These are phyloP conservation scores for Clarias laeviceps DNA, from an alignment of 2,797 vertebrate genomes.

Conservation along the genomic window DNA sequence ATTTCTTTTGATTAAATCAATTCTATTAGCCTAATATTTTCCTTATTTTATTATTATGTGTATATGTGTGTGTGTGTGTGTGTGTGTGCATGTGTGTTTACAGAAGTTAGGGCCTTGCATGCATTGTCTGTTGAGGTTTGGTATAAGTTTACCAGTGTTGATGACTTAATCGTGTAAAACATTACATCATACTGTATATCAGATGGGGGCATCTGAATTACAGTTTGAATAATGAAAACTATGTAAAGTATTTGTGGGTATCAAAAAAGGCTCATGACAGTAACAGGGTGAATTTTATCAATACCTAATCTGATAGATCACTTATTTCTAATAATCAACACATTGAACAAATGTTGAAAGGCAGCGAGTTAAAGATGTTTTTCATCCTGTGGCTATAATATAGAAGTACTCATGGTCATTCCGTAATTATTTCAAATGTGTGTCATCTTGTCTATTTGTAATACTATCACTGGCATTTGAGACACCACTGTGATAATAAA, in stretches of 20 bases:
- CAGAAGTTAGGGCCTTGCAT: not conserved
- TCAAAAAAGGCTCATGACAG: conserved; percentile 9
- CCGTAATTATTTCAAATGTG: not conserved
- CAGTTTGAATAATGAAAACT: not conserved
- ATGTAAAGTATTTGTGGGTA: not conserved
- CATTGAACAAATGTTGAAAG: not conserved
- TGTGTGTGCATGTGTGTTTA: conserved; percentile 18
- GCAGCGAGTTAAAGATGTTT: not conserved
- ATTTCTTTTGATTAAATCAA: conserved; percentile 10
- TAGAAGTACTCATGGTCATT: not conserved
- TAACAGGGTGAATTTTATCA: conserved; percentile 17
- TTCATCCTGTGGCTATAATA: not conserved
- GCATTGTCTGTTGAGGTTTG: not conserved
- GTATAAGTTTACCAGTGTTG: not conserved
- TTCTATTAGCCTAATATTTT: not conserved
- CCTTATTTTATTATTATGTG: not conserved
- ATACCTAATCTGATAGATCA: not conserved
- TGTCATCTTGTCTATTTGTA: not conserved
- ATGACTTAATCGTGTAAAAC: not conserved
- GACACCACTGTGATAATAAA: not conserved
- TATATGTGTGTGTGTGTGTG: not conserved
- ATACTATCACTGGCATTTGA: conserved; percentile 9
- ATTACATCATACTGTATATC: not conserved
- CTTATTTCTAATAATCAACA: not conserved
- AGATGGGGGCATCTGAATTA: not conserved